Percentiles rank a stretch among this genome's conserved stretches.
Evolutionary conservation across 2,113 vertebrate genomes (phyloP).

Genomic region (Chaetodon auriga): DNA sequence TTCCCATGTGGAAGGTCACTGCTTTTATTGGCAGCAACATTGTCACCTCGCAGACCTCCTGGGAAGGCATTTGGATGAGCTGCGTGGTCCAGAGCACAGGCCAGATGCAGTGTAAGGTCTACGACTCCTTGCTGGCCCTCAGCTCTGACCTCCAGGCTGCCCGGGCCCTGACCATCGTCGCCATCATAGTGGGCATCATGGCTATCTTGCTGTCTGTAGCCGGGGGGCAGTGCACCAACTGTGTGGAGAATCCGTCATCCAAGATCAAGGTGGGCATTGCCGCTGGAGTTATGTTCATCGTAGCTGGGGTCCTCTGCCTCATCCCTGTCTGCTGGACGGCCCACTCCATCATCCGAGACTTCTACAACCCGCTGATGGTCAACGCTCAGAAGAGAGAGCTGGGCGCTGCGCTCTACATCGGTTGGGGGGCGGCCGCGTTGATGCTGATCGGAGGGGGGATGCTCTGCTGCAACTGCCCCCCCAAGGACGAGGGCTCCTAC

Average conservation of each 20-base stretch:
- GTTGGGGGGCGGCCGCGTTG: constrained; percentile 82
- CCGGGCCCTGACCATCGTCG: constrained; percentile 79
- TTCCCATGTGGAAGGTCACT: constrained; percentile 86
- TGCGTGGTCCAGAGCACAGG: constrained; percentile 86
- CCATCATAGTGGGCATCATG: constrained; percentile 81
- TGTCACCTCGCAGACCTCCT: constrained; percentile 79
- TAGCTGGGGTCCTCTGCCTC: constrained; percentile 77
- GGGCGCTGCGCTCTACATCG: constrained; percentile 84
- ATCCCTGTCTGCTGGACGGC: constrained; percentile 86
- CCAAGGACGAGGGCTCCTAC: constrained; percentile 57
- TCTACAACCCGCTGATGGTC: constrained; percentile 80
- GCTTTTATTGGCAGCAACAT: constrained; percentile 86
- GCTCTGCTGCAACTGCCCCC: constrained; percentile 83
- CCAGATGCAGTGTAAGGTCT: constrained; percentile 88
- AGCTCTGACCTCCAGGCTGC: constrained; percentile 84
- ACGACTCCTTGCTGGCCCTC: constrained; percentile 87
- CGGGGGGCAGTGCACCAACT: constrained; percentile 86
- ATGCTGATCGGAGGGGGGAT: constrained; percentile 84
- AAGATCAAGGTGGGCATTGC: constrained; percentile 81
- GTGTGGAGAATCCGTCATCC: constrained; percentile 69
- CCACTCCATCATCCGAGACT: constrained; percentile 78
- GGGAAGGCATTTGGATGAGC: constrained; percentile 87
- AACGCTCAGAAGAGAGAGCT: constrained; percentile 81
- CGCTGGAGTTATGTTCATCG: constrained; percentile 80
- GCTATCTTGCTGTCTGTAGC: constrained; percentile 83